These are phyloP conservation scores for Oscheius sp. DNA, from an alignment of 2,888 invertebrate species.

Conservation along the genomic window DNA sequence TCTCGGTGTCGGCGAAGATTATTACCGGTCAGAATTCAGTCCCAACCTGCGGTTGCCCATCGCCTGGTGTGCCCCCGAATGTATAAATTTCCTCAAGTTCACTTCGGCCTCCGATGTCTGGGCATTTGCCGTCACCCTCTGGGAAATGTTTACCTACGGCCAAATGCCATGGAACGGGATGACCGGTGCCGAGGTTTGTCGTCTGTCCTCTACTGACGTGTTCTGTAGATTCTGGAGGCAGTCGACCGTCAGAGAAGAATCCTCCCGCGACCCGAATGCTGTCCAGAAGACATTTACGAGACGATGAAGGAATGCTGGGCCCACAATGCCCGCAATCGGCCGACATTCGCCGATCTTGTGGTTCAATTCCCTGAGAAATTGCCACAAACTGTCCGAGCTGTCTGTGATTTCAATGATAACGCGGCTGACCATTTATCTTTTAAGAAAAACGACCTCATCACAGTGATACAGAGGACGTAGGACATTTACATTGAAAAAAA, in stretches of 20 bases:
- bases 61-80: conserved; percentile 98
- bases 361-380: conserved; percentile 52
- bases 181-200: conserved; percentile 83
- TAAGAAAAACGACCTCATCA: conserved; percentile 89
- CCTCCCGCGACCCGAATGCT: conserved; percentile 77
- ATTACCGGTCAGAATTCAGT: conserved; percentile 97
- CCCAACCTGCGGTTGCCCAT: conserved; percentile 96
- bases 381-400: conserved; percentile 91
- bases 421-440: conserved; percentile 84
- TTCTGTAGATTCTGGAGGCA: conserved; percentile 84
- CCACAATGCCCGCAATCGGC: conserved; percentile 88
- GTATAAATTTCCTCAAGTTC: conserved; percentile 92
- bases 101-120: conserved; percentile 97
- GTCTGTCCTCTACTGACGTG: background rate
- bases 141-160: conserved; percentile 99
- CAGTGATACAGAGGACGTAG: conserved; percentile 87
- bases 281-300: conserved; percentile 90
- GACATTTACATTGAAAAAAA: conserved; percentile 18
- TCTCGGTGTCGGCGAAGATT: conserved; percentile 95
- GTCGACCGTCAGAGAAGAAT: conserved; percentile 83
- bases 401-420: conserved; percentile 78
- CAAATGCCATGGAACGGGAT: conserved; percentile 97
- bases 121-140: conserved; percentile 97
- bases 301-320: conserved; percentile 96
- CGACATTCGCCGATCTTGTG: conserved; percentile 86